These are phyloP conservation scores for Euwallacea fornicatus DNA, from an alignment of 1,140 invertebrate genomes.

Conservation along the genomic window DNA sequence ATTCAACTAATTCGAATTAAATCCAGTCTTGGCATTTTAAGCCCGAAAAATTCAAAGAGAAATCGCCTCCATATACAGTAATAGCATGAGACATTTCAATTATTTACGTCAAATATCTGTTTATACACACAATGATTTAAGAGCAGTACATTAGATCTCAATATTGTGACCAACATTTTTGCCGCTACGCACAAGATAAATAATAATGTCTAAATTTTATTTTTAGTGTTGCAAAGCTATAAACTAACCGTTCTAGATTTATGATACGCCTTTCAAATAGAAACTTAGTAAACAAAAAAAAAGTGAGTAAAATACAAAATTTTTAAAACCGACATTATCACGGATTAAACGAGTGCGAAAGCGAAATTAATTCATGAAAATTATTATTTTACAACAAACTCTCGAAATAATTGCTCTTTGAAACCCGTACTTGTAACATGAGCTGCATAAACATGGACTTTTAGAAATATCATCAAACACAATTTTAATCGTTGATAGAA, in stretches of 20 bases:
- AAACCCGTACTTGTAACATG: too few species aligned
- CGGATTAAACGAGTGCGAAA: too few species aligned
- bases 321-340: too few species aligned
- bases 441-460: background rate
- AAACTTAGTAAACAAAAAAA: slow-evolving; percentile 7
- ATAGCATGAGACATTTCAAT: background rate
- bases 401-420: too few species aligned
- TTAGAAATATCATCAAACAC: background rate
- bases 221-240: slow-evolving; percentile 15
- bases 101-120: slow-evolving; percentile 3
- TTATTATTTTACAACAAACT: too few species aligned
- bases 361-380: too few species aligned
- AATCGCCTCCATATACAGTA: too few species aligned
- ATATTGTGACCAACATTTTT: slow-evolving; percentile 12
- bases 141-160: slow-evolving; percentile 6
- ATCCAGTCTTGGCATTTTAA: too few species aligned
- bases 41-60: too few species aligned
- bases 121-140: slow-evolving; percentile 16
- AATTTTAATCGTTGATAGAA: background rate
- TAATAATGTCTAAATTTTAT: slow-evolving; percentile 17
- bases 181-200: slow-evolving; percentile 14
- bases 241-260: slow-evolving; percentile 19
- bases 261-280: slow-evolving; percentile 14
- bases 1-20: too few species aligned
- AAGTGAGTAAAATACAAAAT: too few species aligned